Base-by-base conservation (phyloP, 1,140 invertebrate species). In the Drosophila pseudoobscura region DNA sequence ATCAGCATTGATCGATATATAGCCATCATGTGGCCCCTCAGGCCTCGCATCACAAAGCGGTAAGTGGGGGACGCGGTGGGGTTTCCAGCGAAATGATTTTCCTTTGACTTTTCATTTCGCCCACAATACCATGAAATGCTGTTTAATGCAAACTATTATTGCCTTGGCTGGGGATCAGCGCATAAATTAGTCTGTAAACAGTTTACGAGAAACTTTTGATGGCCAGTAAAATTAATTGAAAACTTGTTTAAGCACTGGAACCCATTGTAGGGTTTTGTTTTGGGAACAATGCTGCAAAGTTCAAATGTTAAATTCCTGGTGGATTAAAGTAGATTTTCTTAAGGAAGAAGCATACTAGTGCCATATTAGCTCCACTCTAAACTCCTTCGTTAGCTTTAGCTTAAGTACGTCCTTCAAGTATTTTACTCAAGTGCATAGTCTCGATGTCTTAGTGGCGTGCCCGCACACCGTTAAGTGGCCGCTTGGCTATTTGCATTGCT, bases 1-100 rank as follows among this genome's bases (percentile, higher is more conserved):
- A 97, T 98, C 80, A 96, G 96, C 56, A 94, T 96, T 46, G 97
- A 98, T 91, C 93, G 97, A 8, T 98, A 97, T 80, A 94, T 97
- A 82, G 97, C 96, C 13, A 98, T 98, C 59, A 95, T 98, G 92
- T 96, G 96, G 92, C 97, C 97, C 0, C 92, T 98, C 26, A 93
- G 94, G 74, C 96, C 96, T 2, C 93, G 96, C 31, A 94, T 98
- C 83, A 95, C 95, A 4, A 96, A 95, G 83, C 93, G 92, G 68
- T 94, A 94, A 83, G 94, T 94, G 4, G 24, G 1, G 6, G 29
- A 15, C 3, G 17, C 3, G 9, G 5, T 26, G 17, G 20, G 15
- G 7, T 9, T 49, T 2, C 11, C 22, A 6, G 20, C 9, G 2
- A 5, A 49, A 39, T 39, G 11, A 13, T 39, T 39, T 39, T 39